These are phyloP conservation scores for Herpailurus yagouaroundi DNA, from an alignment of 2,113 vertebrate species.

Conservation along the genomic window DNA sequence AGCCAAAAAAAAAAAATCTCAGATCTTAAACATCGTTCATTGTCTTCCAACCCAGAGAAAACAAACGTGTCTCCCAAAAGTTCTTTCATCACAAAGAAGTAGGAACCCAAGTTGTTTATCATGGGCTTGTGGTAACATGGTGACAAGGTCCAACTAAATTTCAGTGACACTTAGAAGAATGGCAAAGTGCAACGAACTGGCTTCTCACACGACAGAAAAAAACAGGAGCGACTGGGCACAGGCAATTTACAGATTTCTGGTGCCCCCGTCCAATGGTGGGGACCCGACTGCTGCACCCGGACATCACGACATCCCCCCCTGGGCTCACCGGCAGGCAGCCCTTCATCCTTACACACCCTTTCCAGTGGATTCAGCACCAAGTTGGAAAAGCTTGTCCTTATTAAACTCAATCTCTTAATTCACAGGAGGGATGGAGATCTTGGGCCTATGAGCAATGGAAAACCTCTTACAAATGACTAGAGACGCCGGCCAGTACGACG, in stretches of 20 bases:
- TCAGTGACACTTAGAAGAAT: background rate
- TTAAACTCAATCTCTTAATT: background rate
- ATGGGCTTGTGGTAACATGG: background rate
- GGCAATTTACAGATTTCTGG: background rate
- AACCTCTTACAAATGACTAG: background rate
- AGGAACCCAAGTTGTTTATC: slow-evolving; percentile 46
- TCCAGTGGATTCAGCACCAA: background rate
- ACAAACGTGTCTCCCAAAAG: slow-evolving; percentile 40
- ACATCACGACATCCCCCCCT: background rate
- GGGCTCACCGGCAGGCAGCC: background rate
- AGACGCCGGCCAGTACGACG: background rate
- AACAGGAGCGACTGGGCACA: background rate
- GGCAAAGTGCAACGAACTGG: too few relatives aligned
- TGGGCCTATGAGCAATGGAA: background rate
- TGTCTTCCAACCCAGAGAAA: slow-evolving; percentile 45
- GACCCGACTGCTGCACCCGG: background rate
- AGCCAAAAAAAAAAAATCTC: slow-evolving; percentile 55
- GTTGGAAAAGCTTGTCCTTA: background rate
- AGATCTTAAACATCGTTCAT: slow-evolving; percentile 75
- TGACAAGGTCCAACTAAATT: background rate
- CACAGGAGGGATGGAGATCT: background rate
- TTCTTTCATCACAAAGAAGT: slow-evolving; percentile 47
- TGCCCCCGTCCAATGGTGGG: background rate
- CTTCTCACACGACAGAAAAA: background rate
- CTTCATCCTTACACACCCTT: background rate